Evolutionary conservation across 2,113 vertebrate species (phyloP).

Genomic region (Erythrolamprus reginae): DNA sequence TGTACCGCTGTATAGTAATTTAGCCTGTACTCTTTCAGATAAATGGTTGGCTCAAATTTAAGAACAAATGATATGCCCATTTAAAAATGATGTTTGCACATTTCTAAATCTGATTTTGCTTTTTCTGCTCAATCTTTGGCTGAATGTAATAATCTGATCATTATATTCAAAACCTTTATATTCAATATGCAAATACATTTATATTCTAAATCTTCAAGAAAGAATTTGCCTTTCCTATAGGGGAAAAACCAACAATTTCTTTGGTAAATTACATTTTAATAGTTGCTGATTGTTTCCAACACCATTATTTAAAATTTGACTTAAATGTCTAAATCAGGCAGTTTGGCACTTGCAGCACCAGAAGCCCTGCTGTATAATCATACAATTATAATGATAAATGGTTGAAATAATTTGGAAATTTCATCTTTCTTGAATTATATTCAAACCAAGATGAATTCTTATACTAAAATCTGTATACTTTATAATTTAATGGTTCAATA

Average conservation of each 20-base stretch:
- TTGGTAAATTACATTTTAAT: background rate
- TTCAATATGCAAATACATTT: background rate
- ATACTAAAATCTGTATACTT: background rate
- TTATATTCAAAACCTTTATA: background rate
- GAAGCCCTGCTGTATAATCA: background rate
- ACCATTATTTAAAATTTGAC: background rate
- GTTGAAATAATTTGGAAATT: background rate
- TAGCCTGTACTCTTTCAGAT: too few species aligned
- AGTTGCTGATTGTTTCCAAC: background rate
- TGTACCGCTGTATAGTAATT: too few species aligned
- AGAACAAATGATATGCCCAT: background rate
- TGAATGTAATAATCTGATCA: background rate
- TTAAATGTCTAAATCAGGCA: background rate
- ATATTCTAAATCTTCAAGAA: background rate
- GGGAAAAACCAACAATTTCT: background rate
- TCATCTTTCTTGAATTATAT: background rate
- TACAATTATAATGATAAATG: background rate
- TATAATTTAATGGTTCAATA: background rate
- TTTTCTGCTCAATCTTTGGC: background rate
- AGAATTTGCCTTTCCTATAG: background rate
- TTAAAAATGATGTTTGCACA: background rate
- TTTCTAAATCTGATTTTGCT: background rate
- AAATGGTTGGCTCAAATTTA: background rate
- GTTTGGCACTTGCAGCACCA: background rate
- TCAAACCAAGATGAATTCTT: background rate